Evolutionary conservation across 2,888 invertebrate species (phyloP).

Genomic region (Nomada goodeniana): DNA sequence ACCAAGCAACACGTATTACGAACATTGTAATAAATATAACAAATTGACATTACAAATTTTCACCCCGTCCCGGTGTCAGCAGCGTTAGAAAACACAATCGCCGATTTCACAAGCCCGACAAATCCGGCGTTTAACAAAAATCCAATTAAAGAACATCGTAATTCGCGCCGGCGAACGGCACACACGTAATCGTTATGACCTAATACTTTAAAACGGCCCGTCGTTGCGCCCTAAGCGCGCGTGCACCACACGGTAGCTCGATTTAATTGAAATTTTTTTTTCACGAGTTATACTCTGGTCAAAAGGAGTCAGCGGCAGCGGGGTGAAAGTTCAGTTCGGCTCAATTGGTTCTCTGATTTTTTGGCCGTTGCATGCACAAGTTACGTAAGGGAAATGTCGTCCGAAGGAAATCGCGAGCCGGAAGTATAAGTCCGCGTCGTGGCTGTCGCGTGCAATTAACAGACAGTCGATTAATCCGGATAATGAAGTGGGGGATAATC

Average conservation of each 20-base stretch:
- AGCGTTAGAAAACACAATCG: no score
- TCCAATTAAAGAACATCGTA: no score
- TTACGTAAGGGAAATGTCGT: no score
- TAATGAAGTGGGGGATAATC: constrained; percentile 65
- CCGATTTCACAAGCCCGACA: no score
- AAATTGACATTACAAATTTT: no score
- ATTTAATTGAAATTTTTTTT: constrained; percentile 22
- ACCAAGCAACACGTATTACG: no score
- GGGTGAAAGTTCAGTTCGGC: neutral
- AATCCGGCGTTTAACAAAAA: no score
- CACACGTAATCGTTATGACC: constrained; percentile 4
- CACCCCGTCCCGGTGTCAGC: no score
- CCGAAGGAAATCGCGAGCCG: no score
- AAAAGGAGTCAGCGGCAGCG: constrained; percentile 1
- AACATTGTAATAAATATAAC: no score
- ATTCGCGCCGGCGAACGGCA: neutral
- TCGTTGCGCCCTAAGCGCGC: neutral
- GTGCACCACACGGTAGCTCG: no score
- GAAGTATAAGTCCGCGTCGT: neutral
- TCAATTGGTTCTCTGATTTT: neutral
- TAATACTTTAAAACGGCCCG: neutral
- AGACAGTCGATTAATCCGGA: constrained; percentile 48
- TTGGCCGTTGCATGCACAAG: neutral
- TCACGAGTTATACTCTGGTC: neutral
- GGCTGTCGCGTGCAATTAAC: constrained; percentile 44